phyloP scores from a whole-genome alignment of 2,797 vertebrate genomes.

The Hippoglossus hippoglossus region DNA sequence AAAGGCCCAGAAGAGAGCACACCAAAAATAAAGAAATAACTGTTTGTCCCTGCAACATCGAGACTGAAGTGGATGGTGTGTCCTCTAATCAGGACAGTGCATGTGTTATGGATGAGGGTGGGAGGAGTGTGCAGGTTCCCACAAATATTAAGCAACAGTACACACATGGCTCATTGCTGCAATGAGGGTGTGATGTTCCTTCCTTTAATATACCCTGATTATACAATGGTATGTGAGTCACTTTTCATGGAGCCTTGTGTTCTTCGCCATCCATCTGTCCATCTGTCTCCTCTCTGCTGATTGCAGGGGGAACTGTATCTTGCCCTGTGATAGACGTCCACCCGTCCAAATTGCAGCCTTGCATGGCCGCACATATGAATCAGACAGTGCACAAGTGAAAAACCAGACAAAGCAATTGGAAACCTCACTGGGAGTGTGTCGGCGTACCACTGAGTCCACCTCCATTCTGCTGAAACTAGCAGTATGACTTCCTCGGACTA shows the following conservation, averaged over 20 bases:
- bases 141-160: slow-evolving; percentile 54
- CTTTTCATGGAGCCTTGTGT: slow-evolving; percentile 62
- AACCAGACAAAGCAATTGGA: slow-evolving; percentile 27
- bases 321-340: slow-evolving; percentile 11
- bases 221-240: slow-evolving; percentile 79
- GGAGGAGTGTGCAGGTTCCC: slow-evolving; percentile 48
- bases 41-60: slow-evolving; percentile 7
- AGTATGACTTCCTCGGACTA: neutral
- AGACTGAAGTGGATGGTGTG: neutral
- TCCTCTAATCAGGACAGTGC: slow-evolving; percentile 21
- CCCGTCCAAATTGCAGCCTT: slow-evolving; percentile 2
- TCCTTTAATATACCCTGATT: slow-evolving; percentile 80
- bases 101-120: slow-evolving; percentile 23
- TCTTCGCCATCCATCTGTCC: slow-evolving; percentile 71
- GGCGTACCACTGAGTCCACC: neutral
- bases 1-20: neutral
- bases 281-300: slow-evolving; percentile 51
- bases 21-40: slow-evolving; percentile 6
- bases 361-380: neutral
- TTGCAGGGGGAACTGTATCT: slow-evolving; percentile 30
- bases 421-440: slow-evolving; percentile 14
- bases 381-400: slow-evolving; percentile 28
- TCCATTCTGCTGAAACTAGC: slow-evolving; percentile 7
- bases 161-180: slow-evolving; percentile 70
- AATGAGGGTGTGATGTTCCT: slow-evolving; percentile 84